These are phyloP conservation scores for Bradypodion ventrale DNA, from an alignment of 2,797 vertebrate species.

Conservation along the genomic window DNA sequence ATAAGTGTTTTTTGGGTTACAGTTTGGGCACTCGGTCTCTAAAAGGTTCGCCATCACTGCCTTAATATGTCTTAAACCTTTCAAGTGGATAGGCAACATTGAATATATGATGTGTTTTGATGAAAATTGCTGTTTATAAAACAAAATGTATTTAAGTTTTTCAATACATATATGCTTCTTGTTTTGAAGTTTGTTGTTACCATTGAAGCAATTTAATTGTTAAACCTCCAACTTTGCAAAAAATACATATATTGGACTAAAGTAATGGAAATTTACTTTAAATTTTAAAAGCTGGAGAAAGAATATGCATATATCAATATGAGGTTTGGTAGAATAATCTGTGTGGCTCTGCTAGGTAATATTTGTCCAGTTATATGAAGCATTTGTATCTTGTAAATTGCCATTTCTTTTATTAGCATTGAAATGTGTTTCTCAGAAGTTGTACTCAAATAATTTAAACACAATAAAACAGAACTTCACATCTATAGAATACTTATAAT, in stretches of 20 bases:
- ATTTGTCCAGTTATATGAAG: neutral
- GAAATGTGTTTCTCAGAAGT: neutral
- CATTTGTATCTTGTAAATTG: neutral
- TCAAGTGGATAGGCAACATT: neutral
- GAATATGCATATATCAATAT: neutral
- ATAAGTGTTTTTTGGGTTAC: no score
- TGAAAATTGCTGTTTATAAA: neutral
- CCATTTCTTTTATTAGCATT: neutral
- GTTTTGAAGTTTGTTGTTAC: neutral
- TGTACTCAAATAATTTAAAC: neutral
- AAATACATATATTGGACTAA: neutral
- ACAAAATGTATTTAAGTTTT: neutral
- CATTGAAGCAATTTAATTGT: neutral
- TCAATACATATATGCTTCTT: neutral
- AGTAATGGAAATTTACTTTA: neutral
- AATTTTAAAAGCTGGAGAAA: neutral
- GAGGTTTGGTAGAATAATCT: neutral
- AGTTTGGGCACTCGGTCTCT: no score
- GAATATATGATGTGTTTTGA: neutral
- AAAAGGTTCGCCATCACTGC: no score
- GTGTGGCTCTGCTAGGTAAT: neutral
- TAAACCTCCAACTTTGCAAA: neutral
- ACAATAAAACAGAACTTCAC: neutral
- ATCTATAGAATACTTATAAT: neutral
- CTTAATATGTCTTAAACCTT: neutral